phyloP scores from a whole-genome alignment of 2,797 vertebrate species.

The Zenarchopterus dispar region DNA sequence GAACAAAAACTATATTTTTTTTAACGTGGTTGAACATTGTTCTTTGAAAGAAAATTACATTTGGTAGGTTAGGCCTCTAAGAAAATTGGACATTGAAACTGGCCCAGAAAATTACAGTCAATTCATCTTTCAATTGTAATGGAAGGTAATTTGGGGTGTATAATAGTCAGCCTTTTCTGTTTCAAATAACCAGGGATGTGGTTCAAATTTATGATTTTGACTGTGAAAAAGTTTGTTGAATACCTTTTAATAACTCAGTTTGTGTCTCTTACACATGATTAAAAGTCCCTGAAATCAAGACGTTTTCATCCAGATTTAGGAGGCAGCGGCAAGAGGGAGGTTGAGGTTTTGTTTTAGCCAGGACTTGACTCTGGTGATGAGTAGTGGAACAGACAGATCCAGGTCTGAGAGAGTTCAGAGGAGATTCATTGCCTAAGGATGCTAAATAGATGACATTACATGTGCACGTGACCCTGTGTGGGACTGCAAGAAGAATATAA shows the following conservation, averaged over 20 bases:
- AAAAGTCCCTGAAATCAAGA: constrained; percentile 26
- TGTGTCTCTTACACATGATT: background rate
- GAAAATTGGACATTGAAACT: too few species aligned
- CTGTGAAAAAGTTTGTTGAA: constrained; percentile 19
- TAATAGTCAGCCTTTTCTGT: background rate
- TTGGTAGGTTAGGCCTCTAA: too few species aligned
- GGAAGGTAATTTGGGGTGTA: too few species aligned
- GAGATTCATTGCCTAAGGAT: constrained; percentile 66
- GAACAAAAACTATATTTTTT: too few species aligned
- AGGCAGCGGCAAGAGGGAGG: constrained; percentile 11
- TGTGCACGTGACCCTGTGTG: constrained; percentile 61
- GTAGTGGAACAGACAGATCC: constrained; percentile 77
- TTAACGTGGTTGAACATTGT: too few species aligned
- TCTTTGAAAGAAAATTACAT: too few species aligned
- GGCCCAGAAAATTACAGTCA: too few species aligned
- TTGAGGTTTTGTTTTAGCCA: constrained; percentile 51
- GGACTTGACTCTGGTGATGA: constrained; percentile 64
- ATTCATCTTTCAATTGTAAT: too few species aligned
- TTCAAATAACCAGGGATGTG: constrained; percentile 11
- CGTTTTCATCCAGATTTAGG: constrained; percentile 37
- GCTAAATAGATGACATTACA: constrained; percentile 74
- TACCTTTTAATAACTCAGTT: background rate
- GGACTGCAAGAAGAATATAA: constrained; percentile 49
- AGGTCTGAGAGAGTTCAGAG: constrained; percentile 72
- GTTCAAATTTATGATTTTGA: constrained; percentile 13